Evolutionary conservation across 2,113 vertebrate genomes (phyloP), one percentile per base, ranked within the genome.

Genomic region (Tragelaphus scriptus): DNA sequence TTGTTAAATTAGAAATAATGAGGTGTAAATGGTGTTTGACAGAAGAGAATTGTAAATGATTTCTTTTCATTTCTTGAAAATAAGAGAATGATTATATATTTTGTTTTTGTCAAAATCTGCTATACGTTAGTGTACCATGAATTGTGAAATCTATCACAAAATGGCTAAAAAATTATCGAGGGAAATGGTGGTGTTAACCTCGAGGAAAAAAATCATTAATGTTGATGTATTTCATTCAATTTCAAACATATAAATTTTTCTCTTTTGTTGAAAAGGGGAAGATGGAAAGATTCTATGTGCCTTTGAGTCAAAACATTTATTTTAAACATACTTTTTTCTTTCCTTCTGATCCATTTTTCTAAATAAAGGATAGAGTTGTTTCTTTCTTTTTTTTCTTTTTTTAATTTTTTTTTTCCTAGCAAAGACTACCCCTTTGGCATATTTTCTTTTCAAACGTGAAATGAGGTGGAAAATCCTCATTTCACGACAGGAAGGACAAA

Each of bases 391-490:
- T 23, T 6, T 14, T 7, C 61, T 88, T 85, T 88, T 93, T 97
- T 94, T 71, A 82, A 94, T 86, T 82, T 95, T 95, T 92, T 95
- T 36, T 95, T 92, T 98, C 88, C 95, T 92, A 98, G 97, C 98
- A 99, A 98, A 99, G 97, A 98, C 36, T 93, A 97, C 96, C 98
- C 98, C 98, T 97, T 98, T 2, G 97, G 99, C 97, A 0, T 97
- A 98, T 99, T 99, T 99, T 99, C 98, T 99, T 99, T 99, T 98
- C 98, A 98, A 98, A 99, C 92, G 98, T 99, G 99, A 99, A 99
- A 99, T 99, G 99, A 99, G 99, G 98, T 99, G 99, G 99, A 99
- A 99, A 99, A 99, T 99, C 99, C 98, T 99, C 99, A 99, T 99
- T 99, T 99, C 99, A 99, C 93, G 96, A 99, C 99, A 99, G 98